Percentiles rank a stretch among this genome's conserved stretches.
phyloP scores from a whole-genome alignment of 2,113 vertebrate genomes.

The Scomber scombrus region DNA sequence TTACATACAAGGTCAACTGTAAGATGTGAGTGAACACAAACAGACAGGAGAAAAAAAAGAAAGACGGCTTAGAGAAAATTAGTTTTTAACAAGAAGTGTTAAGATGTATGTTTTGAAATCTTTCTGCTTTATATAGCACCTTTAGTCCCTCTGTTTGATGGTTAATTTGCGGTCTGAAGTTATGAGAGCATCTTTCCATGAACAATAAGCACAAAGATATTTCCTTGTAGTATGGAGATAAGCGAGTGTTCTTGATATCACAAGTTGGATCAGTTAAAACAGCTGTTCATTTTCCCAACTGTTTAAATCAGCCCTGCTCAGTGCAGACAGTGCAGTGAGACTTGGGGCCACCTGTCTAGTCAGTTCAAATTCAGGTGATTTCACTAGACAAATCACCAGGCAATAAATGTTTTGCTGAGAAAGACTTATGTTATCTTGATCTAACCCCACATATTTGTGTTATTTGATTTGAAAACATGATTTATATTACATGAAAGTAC shows the following conservation, averaged over 20 bases:
- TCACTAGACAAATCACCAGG: no score
- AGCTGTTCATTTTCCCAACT: neutral
- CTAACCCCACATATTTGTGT: no score
- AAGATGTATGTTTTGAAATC: neutral
- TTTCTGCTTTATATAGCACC: neutral
- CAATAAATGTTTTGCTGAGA: no score
- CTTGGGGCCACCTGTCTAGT: no score
- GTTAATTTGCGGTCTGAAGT: no score
- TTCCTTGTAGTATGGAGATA: neutral
- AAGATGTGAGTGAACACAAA: neutral
- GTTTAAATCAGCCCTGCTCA: neutral
- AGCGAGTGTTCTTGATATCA: neutral
- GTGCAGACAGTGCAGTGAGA: neutral
- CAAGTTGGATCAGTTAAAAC: neutral
- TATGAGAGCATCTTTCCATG: no score
- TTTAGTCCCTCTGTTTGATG: neutral
- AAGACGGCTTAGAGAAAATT: no score
- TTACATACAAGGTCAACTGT: constrained; percentile 2
- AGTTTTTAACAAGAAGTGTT: no score
- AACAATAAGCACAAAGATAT: neutral
- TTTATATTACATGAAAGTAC: no score
- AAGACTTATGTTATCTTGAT: no score
- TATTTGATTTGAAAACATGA: no score
- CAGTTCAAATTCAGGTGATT: no score
- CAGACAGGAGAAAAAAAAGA: neutral